phyloP scores from a whole-genome alignment of 2,888 invertebrate species.

The Thymelicus lineola region DNA sequence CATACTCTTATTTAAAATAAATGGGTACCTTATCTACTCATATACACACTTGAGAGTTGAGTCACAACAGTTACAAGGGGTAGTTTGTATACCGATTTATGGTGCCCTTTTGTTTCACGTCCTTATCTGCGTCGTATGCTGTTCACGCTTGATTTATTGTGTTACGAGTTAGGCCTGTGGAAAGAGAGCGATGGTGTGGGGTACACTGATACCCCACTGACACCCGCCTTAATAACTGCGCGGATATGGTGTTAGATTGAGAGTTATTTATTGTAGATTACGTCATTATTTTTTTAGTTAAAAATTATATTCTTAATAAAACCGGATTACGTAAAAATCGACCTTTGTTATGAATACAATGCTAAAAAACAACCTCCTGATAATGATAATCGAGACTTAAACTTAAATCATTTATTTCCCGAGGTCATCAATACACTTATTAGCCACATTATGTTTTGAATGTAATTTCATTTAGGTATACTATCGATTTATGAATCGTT shows the following conservation, averaged over 20 bases:
- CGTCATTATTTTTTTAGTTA: too few relatives aligned
- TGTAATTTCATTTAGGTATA: too few relatives aligned
- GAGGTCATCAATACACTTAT: too few relatives aligned
- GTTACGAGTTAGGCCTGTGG: constrained; percentile 58
- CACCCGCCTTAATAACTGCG: background rate
- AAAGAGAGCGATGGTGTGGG: constrained; percentile 48
- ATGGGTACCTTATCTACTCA: background rate
- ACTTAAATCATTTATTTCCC: too few relatives aligned
- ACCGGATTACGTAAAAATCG: too few relatives aligned
- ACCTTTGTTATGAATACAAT: too few relatives aligned
- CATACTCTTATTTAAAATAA: background rate
- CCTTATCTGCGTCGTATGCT: constrained; percentile 76
- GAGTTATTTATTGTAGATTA: too few relatives aligned
- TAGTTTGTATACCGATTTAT: constrained; percentile 79
- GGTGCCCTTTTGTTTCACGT: constrained; percentile 79
- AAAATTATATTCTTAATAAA: too few relatives aligned
- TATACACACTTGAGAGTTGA: constrained; percentile 4
- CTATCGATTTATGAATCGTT: too few relatives aligned
- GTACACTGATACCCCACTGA: background rate
- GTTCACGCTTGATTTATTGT: constrained; percentile 79
- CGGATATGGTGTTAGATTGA: background rate
- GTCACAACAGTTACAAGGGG: constrained; percentile 18
- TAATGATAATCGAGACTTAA: too few relatives aligned
- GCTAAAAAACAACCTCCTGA: too few relatives aligned
- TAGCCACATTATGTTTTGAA: too few relatives aligned